A percentile compares a stretch with the other conserved stretches of the same genome.
Evolutionary conservation across 2,888 invertebrate genomes (phyloP).

Genomic region (Melipona bicolor): DNA sequence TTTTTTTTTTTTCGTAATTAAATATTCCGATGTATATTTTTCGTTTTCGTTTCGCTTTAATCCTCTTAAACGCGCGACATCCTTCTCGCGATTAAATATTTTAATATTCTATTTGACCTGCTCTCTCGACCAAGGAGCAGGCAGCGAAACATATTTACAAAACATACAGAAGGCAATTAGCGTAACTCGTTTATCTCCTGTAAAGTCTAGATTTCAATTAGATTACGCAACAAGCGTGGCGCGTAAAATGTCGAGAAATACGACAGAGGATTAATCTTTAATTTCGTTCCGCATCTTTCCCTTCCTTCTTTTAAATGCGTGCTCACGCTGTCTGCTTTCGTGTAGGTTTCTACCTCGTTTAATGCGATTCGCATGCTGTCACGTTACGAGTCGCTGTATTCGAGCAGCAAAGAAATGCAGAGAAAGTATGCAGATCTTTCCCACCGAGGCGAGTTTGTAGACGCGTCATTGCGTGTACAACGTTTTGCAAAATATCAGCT

Average conservation of each 20-base stretch:
- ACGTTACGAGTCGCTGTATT: too few relatives aligned
- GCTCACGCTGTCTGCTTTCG: too few relatives aligned
- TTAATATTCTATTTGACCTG: neutral
- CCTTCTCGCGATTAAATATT: neutral
- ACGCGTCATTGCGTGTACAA: too few relatives aligned
- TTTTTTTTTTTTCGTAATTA: neutral
- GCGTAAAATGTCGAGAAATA: neutral
- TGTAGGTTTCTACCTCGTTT: too few relatives aligned
- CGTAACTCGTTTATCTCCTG: neutral
- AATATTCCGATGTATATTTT: neutral
- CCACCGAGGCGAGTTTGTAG: too few relatives aligned
- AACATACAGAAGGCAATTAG: neutral
- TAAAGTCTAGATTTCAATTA: neutral
- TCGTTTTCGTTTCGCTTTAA: neutral
- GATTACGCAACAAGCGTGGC: neutral
- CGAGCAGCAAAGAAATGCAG: too few relatives aligned
- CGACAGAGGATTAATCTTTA: neutral
- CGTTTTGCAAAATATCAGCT: too few relatives aligned
- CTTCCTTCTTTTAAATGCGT: too few relatives aligned
- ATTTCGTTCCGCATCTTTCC: too few relatives aligned
- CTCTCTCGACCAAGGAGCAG: neutral
- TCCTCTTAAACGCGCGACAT: too few relatives aligned
- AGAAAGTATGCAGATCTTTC: too few relatives aligned
- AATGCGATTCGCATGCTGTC: too few relatives aligned
- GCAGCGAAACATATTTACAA: neutral